A percentile compares a stretch with the other conserved stretches of the same genome.
Evolutionary conservation across 2,113 vertebrate genomes (phyloP).

Genomic region (Speoplatyrhinus poulsoni): DNA sequence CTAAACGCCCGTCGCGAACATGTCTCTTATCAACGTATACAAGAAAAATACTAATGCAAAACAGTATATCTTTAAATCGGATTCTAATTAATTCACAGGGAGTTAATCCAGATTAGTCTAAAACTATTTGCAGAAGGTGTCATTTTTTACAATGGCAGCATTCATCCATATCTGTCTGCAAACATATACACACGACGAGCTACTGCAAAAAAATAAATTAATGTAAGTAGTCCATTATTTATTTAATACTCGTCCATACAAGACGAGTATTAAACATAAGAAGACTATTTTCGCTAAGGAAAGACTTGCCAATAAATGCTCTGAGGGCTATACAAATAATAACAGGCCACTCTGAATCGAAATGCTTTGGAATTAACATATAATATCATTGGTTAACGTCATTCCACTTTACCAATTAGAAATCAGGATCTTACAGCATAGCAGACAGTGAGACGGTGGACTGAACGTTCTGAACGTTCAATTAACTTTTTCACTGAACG

Average conservation of each 20-base stretch:
- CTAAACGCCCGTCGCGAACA: background rate
- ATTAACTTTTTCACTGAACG: no score
- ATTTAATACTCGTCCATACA: background rate
- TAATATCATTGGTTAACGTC: slow-evolving; percentile 60
- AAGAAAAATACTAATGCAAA: background rate
- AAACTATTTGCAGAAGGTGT: no score
- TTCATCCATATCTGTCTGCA: background rate
- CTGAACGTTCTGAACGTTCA: background rate
- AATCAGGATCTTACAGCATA: background rate
- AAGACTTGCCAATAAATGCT: slow-evolving; percentile 60
- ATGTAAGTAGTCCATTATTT: background rate
- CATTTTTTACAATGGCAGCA: background rate
- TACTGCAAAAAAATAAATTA: background rate
- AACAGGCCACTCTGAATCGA: slow-evolving; percentile 56
- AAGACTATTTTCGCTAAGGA: background rate
- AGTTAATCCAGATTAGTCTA: no score
- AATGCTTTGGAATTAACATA: slow-evolving; percentile 47
- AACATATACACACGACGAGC: background rate
- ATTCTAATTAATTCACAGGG: no score
- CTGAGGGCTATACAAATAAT: slow-evolving; percentile 43
- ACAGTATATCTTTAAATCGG: no score
- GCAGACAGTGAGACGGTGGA: slow-evolving; percentile 1
- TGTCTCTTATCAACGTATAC: background rate
- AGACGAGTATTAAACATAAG: background rate
- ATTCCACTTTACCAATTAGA: slow-evolving; percentile 56